Evolutionary conservation across 2,797 vertebrate species (phyloP).

Genomic region (Myotis myotis): DNA sequence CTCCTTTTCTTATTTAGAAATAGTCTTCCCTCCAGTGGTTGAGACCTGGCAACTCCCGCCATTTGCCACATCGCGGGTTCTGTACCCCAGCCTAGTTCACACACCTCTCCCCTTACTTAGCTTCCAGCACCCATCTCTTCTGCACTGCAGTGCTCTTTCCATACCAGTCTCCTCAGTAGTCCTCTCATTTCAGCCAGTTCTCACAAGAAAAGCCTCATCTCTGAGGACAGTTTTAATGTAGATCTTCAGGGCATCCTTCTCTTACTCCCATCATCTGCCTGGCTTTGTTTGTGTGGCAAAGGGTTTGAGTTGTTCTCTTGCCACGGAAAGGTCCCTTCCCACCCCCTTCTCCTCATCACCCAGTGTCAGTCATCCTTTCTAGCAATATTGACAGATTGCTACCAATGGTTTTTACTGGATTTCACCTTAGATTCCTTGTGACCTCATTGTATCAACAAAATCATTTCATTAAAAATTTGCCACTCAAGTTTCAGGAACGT

Average conservation of each 20-base stretch:
- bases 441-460: not conserved
- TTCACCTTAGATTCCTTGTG: not conserved
- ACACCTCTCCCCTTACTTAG: not conserved
- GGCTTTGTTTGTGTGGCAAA: not conserved
- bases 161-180: not conserved
- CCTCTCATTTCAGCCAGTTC: not conserved
- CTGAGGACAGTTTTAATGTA: not conserved
- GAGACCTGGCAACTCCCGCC: not conserved
- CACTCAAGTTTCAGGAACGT: not conserved
- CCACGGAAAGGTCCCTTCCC: not conserved
- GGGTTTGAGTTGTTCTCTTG: not conserved
- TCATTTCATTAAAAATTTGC: conserved; percentile 1
- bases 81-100: not conserved
- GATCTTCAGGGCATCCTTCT: not conserved
- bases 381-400: not conserved
- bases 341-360: not conserved
- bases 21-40: not conserved
- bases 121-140: not conserved
- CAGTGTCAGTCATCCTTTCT: not conserved
- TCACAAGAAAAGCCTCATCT: not conserved
- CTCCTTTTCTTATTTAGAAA: not conserved
- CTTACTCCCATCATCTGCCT: not conserved
- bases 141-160: not conserved
- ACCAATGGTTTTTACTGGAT: not conserved
- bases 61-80: not conserved